Evolutionary conservation across 2,888 invertebrate genomes (phyloP).

Genomic region (Phortica okadai): DNA sequence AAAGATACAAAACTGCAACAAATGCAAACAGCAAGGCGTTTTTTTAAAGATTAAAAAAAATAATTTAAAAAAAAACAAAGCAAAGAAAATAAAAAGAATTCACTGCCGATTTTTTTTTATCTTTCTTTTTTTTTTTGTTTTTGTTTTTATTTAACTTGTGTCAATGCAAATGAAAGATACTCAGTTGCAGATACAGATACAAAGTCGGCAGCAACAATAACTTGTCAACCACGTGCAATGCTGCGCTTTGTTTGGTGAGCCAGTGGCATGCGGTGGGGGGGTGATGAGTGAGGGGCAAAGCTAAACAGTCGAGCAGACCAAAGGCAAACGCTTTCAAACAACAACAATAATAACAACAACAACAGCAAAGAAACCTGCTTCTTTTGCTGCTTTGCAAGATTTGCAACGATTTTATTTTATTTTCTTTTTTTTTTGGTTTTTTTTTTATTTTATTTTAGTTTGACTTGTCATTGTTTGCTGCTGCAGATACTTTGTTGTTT

Average conservation of each 20-base stretch:
- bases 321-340: not conserved
- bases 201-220: not conserved
- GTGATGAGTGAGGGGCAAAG: not conserved
- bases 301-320: not conserved
- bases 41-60: not conserved
- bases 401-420: not conserved
- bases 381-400: not conserved
- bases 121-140: not conserved
- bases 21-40: slow-evolving; percentile 1
- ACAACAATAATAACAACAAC: not conserved
- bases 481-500: not conserved
- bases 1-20: not conserved
- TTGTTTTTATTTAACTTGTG: not conserved
- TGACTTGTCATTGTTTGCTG: slow-evolving; percentile 9
- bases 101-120: not conserved
- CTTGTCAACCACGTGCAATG: slow-evolving; percentile 15
- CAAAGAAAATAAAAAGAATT: not conserved
- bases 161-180: not conserved
- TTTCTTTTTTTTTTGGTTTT: not conserved
- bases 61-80: not conserved
- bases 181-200: not conserved
- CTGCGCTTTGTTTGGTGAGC: not conserved
- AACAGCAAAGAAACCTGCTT: not conserved
- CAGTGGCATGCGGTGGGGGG: not conserved
- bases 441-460: not conserved